Conservation (phyloP, 1,140 invertebrate species). For the Heliconius hewitsoni region DNA sequence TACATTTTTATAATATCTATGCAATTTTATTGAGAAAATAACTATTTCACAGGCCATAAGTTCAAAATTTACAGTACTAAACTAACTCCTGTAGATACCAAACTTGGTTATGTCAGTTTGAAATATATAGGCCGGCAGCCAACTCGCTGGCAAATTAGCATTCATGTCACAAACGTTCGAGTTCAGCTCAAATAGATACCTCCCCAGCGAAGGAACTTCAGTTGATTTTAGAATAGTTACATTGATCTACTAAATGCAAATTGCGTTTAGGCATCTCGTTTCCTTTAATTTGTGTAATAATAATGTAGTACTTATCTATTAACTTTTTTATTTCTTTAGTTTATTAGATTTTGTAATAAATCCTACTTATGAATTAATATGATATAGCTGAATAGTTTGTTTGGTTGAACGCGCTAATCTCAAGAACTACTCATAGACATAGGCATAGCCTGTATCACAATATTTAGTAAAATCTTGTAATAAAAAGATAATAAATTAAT, state of each 20-base stretch:
- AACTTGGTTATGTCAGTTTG: conserved; percentile 6
- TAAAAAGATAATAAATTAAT: no score
- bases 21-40: no score
- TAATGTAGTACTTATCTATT: background rate
- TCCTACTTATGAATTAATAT: no score
- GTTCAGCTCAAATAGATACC: conserved; percentile 1
- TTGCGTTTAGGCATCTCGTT: background rate
- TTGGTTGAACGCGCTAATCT: no score
- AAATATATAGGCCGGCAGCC: conserved; percentile 11
- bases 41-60: background rate
- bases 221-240: conserved; percentile 1
- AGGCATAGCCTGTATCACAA: no score
- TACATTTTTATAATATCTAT: no score
- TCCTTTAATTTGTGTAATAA: background rate
- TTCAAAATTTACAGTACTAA: background rate
- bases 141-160: conserved; percentile 21
- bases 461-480: no score
- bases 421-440: no score
- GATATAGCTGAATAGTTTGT: no score
- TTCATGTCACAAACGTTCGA: conserved; percentile 19
- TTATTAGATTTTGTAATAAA: no score
- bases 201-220: background rate
- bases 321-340: no score
- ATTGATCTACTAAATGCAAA: background rate
- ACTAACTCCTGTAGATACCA: background rate